Evolutionary conservation across 2,888 invertebrate genomes (phyloP).

Genomic region (Eupithecia tripunctaria): DNA sequence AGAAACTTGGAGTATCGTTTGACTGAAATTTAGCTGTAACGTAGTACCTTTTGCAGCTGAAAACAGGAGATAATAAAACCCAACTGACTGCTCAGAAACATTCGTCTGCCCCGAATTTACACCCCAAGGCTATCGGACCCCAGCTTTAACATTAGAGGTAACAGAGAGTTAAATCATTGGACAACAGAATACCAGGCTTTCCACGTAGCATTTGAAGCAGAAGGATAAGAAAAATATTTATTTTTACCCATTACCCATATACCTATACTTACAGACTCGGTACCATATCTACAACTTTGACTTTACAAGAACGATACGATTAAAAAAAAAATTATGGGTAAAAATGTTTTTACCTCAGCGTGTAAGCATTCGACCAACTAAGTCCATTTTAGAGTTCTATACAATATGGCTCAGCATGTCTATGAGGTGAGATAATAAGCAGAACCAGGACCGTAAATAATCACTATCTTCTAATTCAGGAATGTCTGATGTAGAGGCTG

Average conservation of each 20-base stretch:
- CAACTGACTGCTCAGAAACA: conserved; percentile 37
- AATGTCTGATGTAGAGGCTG: too few species aligned
- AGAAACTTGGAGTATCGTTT: not conserved
- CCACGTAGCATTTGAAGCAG: too few species aligned
- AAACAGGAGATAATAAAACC: conserved; percentile 40
- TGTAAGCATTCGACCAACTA: too few species aligned
- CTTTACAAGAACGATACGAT: too few species aligned
- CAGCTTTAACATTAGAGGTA: conserved; percentile 50
- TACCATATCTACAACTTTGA: too few species aligned
- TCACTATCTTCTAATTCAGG: not conserved
- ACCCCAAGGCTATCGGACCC: conserved; percentile 50
- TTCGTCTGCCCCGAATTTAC: conserved; percentile 46
- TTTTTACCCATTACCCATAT: too few species aligned
- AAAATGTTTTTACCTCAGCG: too few species aligned
- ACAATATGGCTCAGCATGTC: not conserved
- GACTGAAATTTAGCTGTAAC: not conserved
- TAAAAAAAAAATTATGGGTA: too few species aligned
- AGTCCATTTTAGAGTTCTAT: not conserved
- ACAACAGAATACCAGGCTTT: not conserved
- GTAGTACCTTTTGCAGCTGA: conserved; percentile 1
- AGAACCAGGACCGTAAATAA: not conserved
- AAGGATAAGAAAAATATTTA: too few species aligned
- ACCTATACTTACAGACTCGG: too few species aligned
- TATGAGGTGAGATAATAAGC: not conserved
- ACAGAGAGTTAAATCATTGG: conserved; percentile 21